These are phyloP conservation scores for Nanger granti DNA, from an alignment of 2,113 vertebrate genomes.

Conservation along the genomic window DNA sequence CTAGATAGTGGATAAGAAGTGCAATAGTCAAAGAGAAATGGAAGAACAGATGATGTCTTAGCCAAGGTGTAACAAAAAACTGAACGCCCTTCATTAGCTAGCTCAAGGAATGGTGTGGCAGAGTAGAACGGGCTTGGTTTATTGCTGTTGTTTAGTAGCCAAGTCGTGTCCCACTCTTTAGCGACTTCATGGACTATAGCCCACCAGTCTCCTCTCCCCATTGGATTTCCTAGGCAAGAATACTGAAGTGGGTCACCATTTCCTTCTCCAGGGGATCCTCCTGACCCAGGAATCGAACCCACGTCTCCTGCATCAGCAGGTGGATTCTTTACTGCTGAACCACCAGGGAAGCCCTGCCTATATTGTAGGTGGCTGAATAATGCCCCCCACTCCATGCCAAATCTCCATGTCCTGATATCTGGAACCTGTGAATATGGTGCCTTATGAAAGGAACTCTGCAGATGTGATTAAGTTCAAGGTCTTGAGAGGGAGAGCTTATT, in stretches of 20 bases:
- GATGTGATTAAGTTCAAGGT: background rate
- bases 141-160: background rate
- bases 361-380: background rate
- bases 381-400: rapidly evolving
- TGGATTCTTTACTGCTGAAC: background rate
- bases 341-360: background rate
- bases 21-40: background rate
- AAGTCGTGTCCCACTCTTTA: background rate
- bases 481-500: background rate
- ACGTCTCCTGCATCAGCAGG: background rate
- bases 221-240: background rate
- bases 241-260: background rate
- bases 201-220: background rate
- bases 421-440: background rate
- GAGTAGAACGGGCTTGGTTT: background rate
- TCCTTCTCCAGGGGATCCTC: background rate
- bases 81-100: background rate
- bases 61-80: background rate
- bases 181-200: background rate
- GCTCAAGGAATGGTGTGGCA: background rate
- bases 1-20: background rate
- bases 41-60: background rate
- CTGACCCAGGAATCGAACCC: background rate
- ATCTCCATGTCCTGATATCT: background rate
- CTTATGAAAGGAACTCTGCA: background rate